phyloP scores from a whole-genome alignment of 2,797 vertebrate species.

The Cygnus olor region DNA sequence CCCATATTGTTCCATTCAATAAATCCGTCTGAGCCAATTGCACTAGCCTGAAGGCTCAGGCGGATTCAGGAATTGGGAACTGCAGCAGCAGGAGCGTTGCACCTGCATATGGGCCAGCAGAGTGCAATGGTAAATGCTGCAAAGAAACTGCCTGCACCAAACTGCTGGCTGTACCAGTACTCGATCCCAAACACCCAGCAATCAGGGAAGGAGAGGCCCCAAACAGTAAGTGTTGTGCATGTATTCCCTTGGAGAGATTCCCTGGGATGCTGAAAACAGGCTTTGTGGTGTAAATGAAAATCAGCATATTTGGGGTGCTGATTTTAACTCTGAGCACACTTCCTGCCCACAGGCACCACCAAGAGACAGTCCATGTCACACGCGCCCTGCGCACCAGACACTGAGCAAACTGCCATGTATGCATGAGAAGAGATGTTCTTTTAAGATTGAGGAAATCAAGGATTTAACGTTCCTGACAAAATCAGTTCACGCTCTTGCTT shows the following conservation, averaged over 20 bases:
- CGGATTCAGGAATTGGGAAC: not conserved
- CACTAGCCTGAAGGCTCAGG: not conserved
- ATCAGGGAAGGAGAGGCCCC: not conserved
- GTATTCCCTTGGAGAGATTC: not conserved
- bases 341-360: not conserved
- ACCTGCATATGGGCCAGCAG: not conserved
- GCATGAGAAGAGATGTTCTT: not conserved
- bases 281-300: not conserved
- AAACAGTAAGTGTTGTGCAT: not conserved
- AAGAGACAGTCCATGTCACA: not conserved
- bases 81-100: not conserved
- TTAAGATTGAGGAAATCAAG: not conserved
- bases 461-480: not conserved
- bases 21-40: not conserved
- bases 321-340: not conserved
- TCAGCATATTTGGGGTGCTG: not conserved
- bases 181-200: accelerated
- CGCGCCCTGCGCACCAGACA: not conserved
- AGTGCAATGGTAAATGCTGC: not conserved
- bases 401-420: not conserved
- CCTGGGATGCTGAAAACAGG: not conserved
- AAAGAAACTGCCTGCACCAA: not conserved
- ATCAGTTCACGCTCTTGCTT: not conserved
- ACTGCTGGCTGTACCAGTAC: not conserved
- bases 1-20: not conserved